Conservation (phyloP, 2,113 vertebrate species). For the Columba janthina region DNA sequence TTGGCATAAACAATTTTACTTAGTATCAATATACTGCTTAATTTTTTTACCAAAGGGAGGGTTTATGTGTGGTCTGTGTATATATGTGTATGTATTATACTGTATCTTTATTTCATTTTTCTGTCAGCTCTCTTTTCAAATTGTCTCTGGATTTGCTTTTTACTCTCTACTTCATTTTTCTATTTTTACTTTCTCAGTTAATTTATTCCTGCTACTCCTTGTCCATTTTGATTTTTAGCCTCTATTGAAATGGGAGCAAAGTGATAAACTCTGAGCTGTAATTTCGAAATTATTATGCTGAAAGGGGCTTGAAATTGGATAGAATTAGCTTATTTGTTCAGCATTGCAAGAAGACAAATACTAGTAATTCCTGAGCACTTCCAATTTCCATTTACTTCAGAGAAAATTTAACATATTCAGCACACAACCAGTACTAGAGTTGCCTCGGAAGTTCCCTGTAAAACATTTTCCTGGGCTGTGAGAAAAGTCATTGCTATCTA, state of each 20-base stretch:
- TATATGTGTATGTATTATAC: not conserved
- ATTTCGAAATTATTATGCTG: slow-evolving; percentile 31
- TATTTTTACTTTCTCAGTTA: not conserved
- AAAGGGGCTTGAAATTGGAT: slow-evolving; percentile 44
- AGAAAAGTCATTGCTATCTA: not conserved
- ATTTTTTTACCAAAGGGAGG: not conserved
- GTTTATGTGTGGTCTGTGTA: not conserved
- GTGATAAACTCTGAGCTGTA: slow-evolving; percentile 30
- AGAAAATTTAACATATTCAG: not conserved
- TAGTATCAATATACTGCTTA: not conserved
- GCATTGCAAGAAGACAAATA: not conserved
- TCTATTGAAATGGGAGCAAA: slow-evolving; percentile 20
- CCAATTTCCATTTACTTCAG: not conserved
- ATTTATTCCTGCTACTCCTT: not conserved
- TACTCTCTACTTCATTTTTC: not conserved
- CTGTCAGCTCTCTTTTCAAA: not conserved
- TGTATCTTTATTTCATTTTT: not conserved
- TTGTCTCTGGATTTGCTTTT: not conserved
- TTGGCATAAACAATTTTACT: not conserved
- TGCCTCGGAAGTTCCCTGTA: not conserved
- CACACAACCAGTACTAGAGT: not conserved
- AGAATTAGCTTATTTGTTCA: slow-evolving; percentile 10
- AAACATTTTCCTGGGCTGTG: not conserved
- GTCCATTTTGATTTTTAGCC: not conserved
- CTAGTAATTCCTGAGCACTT: not conserved